Evolutionary conservation across 2,888 invertebrate genomes (phyloP), one percentile per base, ranked within the genome.

Genomic region (Agriopis aurantiaria): DNA sequence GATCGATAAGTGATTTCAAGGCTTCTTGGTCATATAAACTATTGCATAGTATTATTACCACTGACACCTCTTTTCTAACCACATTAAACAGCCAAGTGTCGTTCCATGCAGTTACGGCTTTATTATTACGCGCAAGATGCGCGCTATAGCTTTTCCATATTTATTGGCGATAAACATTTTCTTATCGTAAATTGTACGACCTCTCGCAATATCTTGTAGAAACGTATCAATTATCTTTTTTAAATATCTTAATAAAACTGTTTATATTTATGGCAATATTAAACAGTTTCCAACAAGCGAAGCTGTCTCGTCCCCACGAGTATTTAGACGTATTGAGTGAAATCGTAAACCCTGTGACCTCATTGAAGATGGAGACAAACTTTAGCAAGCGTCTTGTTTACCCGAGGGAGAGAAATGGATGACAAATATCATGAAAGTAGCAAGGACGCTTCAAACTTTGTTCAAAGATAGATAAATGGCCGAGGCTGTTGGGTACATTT

Each of bases 311-410:
- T 78, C 80, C 8, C 70, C 75, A 78, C 78, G 74, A 82, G 82
- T 83, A 85, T 87, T 86, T 84, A 82, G 85, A 84, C 77, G 83
- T 84, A 86, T 85, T 80, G 87, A 87, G 88, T 84, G 87, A 88
- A 90, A 90, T 89, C 89, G 88, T 91, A 90, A 90, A 90, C 88
- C 88, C 86, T 84, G 75, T 89, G 86, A 90, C 91, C 90, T 84
- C 84, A 81, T 88, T 90, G 81, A 85, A 87, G 80, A 75, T 75
- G 77, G 78, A 80, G 84, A 83, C 82, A 79, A 80, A 81, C 78
- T 81, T 77, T 62, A 57, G 61, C 60, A 65, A 76, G 72, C 75
- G 75, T 60, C 71, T 71, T 66, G 76, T 75, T 76, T 77, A 76
- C 76, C 72, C 73, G 78, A 85, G 80, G 79, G 79, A 81, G 81